phyloP scores from a whole-genome alignment of 2,797 vertebrate species.

The Platalea minor region DNA sequence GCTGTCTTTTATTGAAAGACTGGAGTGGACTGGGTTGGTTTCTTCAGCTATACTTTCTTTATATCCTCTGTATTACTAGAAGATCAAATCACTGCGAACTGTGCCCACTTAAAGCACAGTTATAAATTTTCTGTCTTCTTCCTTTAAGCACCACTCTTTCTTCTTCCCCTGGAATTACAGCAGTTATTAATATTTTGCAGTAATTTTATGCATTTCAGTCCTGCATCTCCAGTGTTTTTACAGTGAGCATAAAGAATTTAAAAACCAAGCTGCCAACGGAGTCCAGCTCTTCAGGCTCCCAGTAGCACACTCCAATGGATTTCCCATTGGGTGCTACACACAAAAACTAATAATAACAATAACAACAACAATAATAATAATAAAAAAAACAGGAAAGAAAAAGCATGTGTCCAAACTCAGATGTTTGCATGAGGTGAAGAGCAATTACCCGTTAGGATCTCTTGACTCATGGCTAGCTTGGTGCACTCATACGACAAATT shows the following conservation, averaged over 20 bases:
- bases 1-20: not conserved
- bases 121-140: not conserved
- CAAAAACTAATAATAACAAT: not conserved
- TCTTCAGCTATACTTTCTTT: not conserved
- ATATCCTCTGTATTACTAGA: not conserved
- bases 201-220: not conserved
- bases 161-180: not conserved
- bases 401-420: not conserved
- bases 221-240: not conserved
- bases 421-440: not conserved
- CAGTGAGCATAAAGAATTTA: not conserved
- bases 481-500: not conserved
- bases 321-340: not conserved
- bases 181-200: not conserved
- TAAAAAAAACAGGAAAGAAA: not conserved
- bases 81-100: not conserved
- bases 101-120: not conserved
- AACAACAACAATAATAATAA: no score
- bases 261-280: not conserved
- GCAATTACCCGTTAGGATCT: fast-evolving
- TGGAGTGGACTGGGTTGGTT: not conserved
- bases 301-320: not conserved
- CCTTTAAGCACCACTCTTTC: not conserved
- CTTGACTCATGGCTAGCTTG: not conserved
- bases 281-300: not conserved